phyloP scores from a whole-genome alignment of 2,797 vertebrate genomes.

The Enoplosus armatus region DNA sequence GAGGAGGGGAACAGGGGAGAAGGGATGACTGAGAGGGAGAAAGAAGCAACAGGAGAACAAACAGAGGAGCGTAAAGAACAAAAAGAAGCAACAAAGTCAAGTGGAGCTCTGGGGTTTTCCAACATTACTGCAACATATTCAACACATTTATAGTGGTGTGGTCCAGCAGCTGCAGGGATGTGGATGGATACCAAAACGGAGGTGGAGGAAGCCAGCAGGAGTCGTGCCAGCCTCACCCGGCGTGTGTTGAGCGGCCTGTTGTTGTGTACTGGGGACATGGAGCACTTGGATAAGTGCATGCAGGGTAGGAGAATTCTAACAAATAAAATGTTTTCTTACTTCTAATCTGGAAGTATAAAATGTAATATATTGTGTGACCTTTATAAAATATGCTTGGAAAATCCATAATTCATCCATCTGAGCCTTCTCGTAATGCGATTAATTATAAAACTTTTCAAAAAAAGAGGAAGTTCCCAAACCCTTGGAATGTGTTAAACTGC shows the following conservation, averaged over 20 bases:
- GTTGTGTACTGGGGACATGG: constrained; percentile 81
- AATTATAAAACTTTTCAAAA: constrained; percentile 23
- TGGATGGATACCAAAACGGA: constrained; percentile 64
- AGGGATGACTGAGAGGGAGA: constrained; percentile 18
- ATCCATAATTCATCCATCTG: constrained; percentile 1
- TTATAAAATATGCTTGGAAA: background rate
- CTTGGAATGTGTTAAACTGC: background rate
- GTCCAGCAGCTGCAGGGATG: constrained; percentile 48
- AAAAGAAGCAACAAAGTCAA: background rate
- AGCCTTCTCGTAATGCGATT: constrained; percentile 4
- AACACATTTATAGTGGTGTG: background rate
- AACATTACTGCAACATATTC: background rate
- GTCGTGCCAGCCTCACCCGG: constrained; percentile 12
- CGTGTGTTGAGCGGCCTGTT: constrained; percentile 57
- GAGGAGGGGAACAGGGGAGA: background rate
- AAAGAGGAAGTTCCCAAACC: background rate
- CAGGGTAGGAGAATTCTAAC: constrained; percentile 71
- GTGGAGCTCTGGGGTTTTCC: background rate
- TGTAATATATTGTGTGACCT: background rate
- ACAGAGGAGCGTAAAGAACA: background rate
- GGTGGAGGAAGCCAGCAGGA: constrained; percentile 44
- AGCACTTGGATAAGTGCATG: constrained; percentile 70
- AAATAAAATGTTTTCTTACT: background rate
- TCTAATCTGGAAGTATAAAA: background rate
- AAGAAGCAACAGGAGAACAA: constrained; percentile 15